Evolutionary conservation across 2,888 invertebrate genomes (phyloP), one percentile per base, ranked within the genome.

Genomic region (Iselma pallidipennis): DNA sequence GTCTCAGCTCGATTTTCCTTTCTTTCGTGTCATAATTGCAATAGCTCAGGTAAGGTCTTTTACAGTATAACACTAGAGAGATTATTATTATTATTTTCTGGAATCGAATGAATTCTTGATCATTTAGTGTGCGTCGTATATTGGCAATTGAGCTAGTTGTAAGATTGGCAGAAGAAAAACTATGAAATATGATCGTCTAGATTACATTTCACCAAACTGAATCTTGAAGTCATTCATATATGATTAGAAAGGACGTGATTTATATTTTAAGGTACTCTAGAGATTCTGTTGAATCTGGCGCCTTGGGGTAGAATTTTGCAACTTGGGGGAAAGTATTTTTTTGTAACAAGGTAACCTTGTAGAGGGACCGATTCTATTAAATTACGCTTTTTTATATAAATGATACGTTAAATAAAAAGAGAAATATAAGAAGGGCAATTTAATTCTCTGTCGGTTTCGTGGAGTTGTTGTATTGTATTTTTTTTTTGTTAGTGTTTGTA

Each of bases 371-470:
- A 66, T 65, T 71, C 67, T 71, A 68, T 71, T 66, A 66, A 68
- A 71, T 69, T 68, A 68, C 67, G 66, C 65, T 68, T 69, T 69
- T 71, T 69, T 42, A 42, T 42, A 71, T 71, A 67, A 68, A 71
- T 71, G 68, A 69, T 67, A 69, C 61, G 63, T 67, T 63, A 63
- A 65, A 66, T 62, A 67, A 65, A 66, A 65, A 57, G 61, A 59
- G 63, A 67, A 65, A 66, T 56, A 53, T 62, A 61, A 63, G 61
- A 62, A 55, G 67, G 62, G 65, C 65, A 68, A 69, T 70, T 65
- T 65, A 67, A 66, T 66, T 68, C 59, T 55, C 53, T 61, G 58
- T 57, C 52, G 63, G 62, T 65, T 65, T 66, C 61, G 59, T 42
- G 26, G 31, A 45, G 49, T 45, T 52, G 48, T 42, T 42, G 42